Evolutionary conservation across 2,888 invertebrate species (phyloP).

Genomic region (Chromoteleia sp.): DNA sequence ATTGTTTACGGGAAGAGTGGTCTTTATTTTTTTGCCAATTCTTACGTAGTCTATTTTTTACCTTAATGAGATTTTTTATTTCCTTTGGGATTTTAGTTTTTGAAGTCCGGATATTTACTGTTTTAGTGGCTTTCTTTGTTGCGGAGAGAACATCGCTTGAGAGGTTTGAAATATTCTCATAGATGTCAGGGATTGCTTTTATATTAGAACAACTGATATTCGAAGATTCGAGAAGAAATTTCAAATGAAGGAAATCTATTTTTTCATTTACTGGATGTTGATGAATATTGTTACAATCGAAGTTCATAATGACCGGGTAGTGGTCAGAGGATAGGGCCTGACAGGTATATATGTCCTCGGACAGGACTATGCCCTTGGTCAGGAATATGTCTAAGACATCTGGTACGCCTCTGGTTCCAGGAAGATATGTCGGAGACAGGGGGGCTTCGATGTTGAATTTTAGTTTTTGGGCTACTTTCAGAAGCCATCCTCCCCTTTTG

Average conservation of each 20-base stretch:
- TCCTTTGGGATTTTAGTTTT: neutral
- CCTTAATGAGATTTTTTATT: neutral
- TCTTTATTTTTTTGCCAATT: neutral
- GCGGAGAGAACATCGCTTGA: too few relatives aligned
- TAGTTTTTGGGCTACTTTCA: too few relatives aligned
- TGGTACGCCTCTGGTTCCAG: neutral
- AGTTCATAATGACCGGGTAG: neutral
- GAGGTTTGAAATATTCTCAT: too few relatives aligned
- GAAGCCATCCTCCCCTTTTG: too few relatives aligned
- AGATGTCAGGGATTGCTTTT: neutral
- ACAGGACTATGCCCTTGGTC: neutral
- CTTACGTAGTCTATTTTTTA: neutral
- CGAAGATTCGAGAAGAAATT: neutral
- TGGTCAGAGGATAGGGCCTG: neutral
- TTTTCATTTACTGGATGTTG: neutral
- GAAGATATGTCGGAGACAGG: neutral
- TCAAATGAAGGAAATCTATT: neutral
- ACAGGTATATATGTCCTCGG: neutral
- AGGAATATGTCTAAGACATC: neutral
- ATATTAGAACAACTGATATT: too few relatives aligned
- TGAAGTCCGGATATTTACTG: neutral
- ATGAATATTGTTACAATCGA: neutral
- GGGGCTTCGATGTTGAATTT: conserved; percentile 1
- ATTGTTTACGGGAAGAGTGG: neutral
- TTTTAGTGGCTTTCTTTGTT: neutral